phyloP scores from a whole-genome alignment of 2,797 vertebrate species.

The Mus minutoides region DNA sequence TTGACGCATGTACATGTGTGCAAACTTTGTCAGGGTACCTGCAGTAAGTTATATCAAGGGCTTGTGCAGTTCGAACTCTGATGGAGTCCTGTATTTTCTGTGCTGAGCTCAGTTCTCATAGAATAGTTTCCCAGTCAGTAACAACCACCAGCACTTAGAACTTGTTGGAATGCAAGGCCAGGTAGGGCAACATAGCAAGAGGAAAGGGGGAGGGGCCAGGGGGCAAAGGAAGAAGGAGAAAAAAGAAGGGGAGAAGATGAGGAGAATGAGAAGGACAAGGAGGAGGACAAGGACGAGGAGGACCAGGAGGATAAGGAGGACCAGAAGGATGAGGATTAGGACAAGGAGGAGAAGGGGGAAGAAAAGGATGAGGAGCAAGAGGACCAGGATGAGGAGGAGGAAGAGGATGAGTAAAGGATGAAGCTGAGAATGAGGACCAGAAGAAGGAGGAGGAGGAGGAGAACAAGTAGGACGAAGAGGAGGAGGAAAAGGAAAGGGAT shows the following conservation, averaged over 20 bases:
- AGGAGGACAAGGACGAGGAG: neutral
- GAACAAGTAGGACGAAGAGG: rapidly evolving
- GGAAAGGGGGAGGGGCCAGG: neutral
- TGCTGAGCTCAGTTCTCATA: neutral
- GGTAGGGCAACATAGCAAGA: neutral
- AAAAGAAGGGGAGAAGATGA: neutral
- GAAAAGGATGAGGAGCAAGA: rapidly evolving
- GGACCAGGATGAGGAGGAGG: neutral
- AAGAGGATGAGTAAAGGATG: too few relatives aligned
- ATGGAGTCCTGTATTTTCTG: neutral
- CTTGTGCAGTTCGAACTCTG: neutral
- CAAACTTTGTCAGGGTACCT: neutral
- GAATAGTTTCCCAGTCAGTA: neutral
- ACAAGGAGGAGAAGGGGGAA: neutral
- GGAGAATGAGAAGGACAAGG: too few relatives aligned
- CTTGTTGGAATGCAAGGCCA: neutral
- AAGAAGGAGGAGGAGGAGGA: rapidly evolving
- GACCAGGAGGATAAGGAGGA: neutral
- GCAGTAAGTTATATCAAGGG: neutral
- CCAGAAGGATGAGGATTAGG: too few relatives aligned
- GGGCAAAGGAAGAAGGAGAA: too few relatives aligned
- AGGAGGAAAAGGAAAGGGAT: too few relatives aligned
- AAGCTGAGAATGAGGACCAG: too few relatives aligned
- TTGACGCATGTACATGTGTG: neutral
- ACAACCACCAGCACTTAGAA: neutral